These are phyloP conservation scores for Drosophila kikkawai DNA, from an alignment of 1,140 invertebrate species.

Conservation along the genomic window DNA sequence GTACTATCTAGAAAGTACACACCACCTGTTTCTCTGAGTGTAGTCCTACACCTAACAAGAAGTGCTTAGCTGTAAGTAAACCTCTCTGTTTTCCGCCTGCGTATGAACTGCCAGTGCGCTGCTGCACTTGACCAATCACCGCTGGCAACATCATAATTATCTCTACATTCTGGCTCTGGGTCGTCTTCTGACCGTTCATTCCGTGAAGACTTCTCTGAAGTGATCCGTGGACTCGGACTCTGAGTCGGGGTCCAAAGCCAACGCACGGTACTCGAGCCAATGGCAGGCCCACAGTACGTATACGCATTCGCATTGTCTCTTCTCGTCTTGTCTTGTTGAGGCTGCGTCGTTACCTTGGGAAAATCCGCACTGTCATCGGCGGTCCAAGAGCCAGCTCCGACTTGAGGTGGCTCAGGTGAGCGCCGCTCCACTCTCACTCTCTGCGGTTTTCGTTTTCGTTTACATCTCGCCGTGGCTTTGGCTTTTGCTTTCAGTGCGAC, in stretches of 20 bases:
- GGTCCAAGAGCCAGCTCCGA: conserved; percentile 44
- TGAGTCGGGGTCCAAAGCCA: conserved; percentile 2
- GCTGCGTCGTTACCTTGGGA: conserved; percentile 72
- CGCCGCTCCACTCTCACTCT: conserved; percentile 69
- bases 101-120: conserved; percentile 6
- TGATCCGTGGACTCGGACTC: conserved; percentile 1
- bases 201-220: conserved; percentile 31
- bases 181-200: conserved; percentile 19
- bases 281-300: conserved; percentile 36
- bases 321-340: conserved; percentile 16
- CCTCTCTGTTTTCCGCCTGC: conserved; percentile 13
- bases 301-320: conserved; percentile 25
- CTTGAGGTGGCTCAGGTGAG: conserved; percentile 7
- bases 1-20: background rate
- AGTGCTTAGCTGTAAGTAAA: conserved; percentile 3
- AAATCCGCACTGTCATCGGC: conserved; percentile 78
- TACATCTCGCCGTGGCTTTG: conserved; percentile 28
- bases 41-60: background rate
- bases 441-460: conserved; percentile 54
- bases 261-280: conserved; percentile 35
- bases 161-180: conserved; percentile 26
- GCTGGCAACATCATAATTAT: conserved; percentile 37
- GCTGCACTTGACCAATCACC: conserved; percentile 25
- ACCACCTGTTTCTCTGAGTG: background rate
- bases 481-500: conserved; percentile 59